Evolutionary conservation across 2,797 vertebrate species (phyloP).

Genomic region (Protonibea diacanthus): DNA sequence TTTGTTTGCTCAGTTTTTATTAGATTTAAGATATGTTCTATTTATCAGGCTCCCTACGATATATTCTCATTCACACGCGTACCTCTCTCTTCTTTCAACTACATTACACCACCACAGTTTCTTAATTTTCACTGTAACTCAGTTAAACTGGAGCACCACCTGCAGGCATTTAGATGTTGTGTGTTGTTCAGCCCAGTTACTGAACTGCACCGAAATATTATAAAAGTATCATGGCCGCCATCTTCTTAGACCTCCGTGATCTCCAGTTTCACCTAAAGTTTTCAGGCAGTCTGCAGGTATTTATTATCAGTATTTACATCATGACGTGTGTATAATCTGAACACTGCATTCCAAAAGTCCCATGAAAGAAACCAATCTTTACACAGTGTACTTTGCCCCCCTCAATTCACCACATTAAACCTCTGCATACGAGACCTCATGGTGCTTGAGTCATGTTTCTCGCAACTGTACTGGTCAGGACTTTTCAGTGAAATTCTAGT

Average conservation of each 20-base stretch:
- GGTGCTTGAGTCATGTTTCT: conserved; percentile 33
- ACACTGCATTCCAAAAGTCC: conserved; percentile 12
- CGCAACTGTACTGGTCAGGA: conserved; percentile 18
- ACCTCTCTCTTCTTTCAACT: not conserved
- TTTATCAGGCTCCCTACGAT: not conserved
- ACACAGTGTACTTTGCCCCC: conserved; percentile 35
- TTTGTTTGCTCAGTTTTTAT: not conserved
- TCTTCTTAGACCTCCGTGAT: not conserved
- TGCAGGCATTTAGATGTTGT: conserved; percentile 1
- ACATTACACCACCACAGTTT: not conserved
- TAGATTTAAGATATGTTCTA: not conserved
- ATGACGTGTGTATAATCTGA: not conserved
- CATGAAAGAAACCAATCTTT: conserved; percentile 9
- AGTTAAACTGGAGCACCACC: conserved; percentile 19
- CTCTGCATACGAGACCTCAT: not conserved
- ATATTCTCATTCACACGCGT: not conserved
- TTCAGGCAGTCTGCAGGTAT: conserved; percentile 1
- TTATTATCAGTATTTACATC: not conserved
- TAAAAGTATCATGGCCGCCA: not conserved
- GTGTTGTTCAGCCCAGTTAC: not conserved
- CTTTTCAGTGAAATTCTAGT: conserved; percentile 36
- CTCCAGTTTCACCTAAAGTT: not conserved
- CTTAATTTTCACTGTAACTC: not conserved
- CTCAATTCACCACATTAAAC: conserved; percentile 37
- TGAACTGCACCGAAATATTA: not conserved